A percentile compares a stretch with the other conserved stretches of the same genome.
Conservation (phyloP, 2,113 vertebrate species). For the Hemiscyllium ocellatum region DNA sequence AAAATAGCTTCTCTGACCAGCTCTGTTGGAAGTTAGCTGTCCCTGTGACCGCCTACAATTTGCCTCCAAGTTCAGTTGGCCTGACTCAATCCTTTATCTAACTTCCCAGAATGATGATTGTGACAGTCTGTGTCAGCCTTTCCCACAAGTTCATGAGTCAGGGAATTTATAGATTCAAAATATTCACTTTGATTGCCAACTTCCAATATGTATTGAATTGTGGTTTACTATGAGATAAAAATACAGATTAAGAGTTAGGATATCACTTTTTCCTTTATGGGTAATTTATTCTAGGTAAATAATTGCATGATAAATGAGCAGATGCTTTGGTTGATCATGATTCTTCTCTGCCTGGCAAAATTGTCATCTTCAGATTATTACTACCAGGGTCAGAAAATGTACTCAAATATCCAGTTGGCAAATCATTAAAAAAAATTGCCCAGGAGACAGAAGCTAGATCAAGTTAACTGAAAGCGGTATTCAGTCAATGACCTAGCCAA, state of each 20-base stretch:
- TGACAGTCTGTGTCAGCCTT: no score
- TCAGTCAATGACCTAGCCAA: not conserved
- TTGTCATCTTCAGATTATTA: not conserved
- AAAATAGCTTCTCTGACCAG: no score
- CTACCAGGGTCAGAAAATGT: not conserved
- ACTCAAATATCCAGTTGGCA: not conserved
- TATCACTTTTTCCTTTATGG: not conserved
- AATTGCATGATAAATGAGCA: not conserved
- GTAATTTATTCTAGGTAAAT: not conserved
- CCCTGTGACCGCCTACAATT: no score
- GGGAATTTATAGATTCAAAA: no score
- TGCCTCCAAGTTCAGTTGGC: no score
- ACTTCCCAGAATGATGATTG: no score
- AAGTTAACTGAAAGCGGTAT: not conserved
- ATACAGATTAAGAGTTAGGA: not conserved
- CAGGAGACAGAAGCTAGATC: not conserved
- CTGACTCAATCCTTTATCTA: no score
- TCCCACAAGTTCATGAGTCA: no score
- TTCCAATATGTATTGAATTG: not conserved
- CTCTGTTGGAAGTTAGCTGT: no score
- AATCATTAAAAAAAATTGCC: slow-evolving; percentile 11
- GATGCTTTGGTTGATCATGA: not conserved
- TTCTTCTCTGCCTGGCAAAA: not conserved
- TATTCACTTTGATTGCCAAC: not conserved
- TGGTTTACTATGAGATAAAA: not conserved